Percentiles rank a stretch among this genome's conserved stretches.
These are phyloP conservation scores for Sylvicapra grimmia DNA, from an alignment of 2,113 vertebrate genomes.

Conservation along the genomic window DNA sequence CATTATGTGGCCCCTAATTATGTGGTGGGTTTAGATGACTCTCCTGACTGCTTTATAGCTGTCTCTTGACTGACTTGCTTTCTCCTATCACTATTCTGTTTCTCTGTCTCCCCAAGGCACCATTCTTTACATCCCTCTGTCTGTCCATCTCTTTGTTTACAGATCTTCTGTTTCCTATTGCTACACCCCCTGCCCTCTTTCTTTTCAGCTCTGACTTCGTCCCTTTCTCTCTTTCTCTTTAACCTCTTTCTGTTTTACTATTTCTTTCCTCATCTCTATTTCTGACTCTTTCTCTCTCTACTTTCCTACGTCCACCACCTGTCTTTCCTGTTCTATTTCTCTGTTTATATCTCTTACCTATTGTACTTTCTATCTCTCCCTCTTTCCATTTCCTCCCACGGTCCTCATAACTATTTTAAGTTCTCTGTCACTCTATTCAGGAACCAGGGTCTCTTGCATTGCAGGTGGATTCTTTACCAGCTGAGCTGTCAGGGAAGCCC, in stretches of 20 bases:
- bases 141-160: neutral
- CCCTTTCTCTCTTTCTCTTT: neutral
- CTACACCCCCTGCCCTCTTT: fast-evolving
- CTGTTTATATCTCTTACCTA: neutral
- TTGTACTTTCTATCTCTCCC: neutral
- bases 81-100: neutral
- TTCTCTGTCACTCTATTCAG: neutral
- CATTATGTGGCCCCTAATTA: neutral
- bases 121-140: neutral
- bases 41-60: neutral
- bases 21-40: neutral
- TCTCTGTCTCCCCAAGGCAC: neutral
- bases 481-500: neutral
- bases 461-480: neutral
- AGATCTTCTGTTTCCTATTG: neutral
- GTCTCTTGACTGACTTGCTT: neutral
- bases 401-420: neutral
- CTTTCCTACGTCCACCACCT: neutral
- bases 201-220: neutral
- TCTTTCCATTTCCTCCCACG: neutral
- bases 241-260: neutral
- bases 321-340: neutral
- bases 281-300: neutral
- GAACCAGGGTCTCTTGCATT: neutral
- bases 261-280: neutral